Base-by-base conservation (phyloP, 53 echinoderm and acorn worm species). In the Paracentrotus lividus region DNA sequence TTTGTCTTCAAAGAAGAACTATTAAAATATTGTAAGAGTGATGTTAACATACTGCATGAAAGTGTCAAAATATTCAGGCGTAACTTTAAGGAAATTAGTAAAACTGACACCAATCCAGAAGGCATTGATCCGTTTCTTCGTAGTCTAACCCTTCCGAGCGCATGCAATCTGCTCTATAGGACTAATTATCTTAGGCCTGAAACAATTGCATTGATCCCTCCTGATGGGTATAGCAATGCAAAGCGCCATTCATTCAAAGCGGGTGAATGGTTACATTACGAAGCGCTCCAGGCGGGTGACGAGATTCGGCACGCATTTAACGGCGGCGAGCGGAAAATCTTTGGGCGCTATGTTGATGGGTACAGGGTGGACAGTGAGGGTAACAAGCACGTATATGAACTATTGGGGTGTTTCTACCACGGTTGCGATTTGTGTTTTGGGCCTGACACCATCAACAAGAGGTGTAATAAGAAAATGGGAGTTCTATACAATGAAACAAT, bases 181-280 rank as follows among this genome's bases (percentile, higher is more conserved):
- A 86, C 89, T 0, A 88, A 88, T 40, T 88, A 88, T 23, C 65
- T 88, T 8, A 60, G 9, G 24, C 89, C 90, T 0, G 44, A 72
- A 31, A 69, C 90, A 12, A 90, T 90, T 1, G 90, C 67, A 13
- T 44, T 90, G 8, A 68, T 90, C 5, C 90, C 90, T 2, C 27
- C 3, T 0, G 75, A 49, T 16, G 69, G 90, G 16, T 90, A 69
- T 27, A 67, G 13, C 34, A 90, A 47, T 32, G 13, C 90, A 2
- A 68, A 90, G 34, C 27, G 44, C 20, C 90, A 90, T 44, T 90
- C 90, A 14, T 0, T 90, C 8, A 90, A 49, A 31, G 68, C 45
- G 36, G 89, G 65, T 8, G 60, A 88, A 31, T 65, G 89, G 89
- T 88, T 88, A 38, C 85, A 85, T n/a, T 85, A 3, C 32, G 7